Conservation (phyloP, 2,888 invertebrate genomes). For the Dryococelus australis region DNA sequence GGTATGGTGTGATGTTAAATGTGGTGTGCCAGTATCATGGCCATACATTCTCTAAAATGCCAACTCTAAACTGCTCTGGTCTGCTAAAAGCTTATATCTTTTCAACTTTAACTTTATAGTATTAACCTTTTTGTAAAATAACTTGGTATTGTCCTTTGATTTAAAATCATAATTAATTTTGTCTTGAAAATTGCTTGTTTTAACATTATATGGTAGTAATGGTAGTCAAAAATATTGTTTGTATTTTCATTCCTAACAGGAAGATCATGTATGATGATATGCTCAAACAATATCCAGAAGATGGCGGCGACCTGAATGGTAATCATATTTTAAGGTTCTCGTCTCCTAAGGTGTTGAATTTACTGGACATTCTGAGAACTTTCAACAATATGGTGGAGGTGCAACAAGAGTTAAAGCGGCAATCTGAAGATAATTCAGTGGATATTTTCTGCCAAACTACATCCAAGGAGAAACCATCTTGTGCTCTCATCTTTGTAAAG, state of each 20-base stretch:
- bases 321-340: slow-evolving; percentile 64
- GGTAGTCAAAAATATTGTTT: too few species aligned
- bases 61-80: too few species aligned
- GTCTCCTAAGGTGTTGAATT: slow-evolving; percentile 68
- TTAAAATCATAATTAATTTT: too few species aligned
- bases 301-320: background rate
- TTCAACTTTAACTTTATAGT: too few species aligned
- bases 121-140: too few species aligned
- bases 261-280: background rate
- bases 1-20: too few species aligned
- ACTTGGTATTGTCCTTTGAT: too few species aligned
- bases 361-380: slow-evolving; percentile 68
- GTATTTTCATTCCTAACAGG: background rate
- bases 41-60: too few species aligned
- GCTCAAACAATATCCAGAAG: background rate
- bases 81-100: too few species aligned
- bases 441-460: slow-evolving; percentile 44
- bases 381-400: slow-evolving; percentile 57
- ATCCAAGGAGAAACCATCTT: slow-evolving; percentile 61
- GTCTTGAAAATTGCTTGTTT: too few species aligned
- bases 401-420: slow-evolving; percentile 38
- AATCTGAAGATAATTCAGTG: background rate
- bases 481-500: slow-evolving; percentile 76
- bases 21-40: too few species aligned
- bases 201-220: too few species aligned